Evolutionary conservation across 2,113 vertebrate species (phyloP).

Genomic region (Gobius niger): DNA sequence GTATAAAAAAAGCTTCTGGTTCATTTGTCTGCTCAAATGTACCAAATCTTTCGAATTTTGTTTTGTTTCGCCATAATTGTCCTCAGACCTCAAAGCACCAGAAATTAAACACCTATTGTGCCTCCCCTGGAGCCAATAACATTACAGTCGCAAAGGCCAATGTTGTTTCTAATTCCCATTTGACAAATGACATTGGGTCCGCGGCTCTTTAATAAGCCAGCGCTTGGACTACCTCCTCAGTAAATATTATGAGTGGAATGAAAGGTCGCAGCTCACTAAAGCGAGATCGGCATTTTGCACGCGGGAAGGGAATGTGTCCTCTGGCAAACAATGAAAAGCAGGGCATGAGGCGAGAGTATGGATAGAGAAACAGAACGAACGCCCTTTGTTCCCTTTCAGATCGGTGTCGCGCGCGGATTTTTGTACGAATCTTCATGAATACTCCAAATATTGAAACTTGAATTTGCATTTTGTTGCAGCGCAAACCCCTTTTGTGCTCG

Average conservation of each 20-base stretch:
- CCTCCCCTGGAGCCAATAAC: conserved; percentile 14
- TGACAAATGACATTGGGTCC: conserved; percentile 35
- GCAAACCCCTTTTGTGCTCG: no score
- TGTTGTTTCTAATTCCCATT: conserved; percentile 33
- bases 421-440: no score
- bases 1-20: neutral
- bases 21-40: no score
- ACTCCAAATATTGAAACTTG: no score
- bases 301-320: neutral
- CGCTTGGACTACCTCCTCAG: conserved; percentile 14
- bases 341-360: neutral
- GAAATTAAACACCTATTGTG: neutral
- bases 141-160: neutral
- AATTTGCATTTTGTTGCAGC: no score
- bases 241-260: conserved; percentile 43
- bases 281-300: conserved; percentile 28
- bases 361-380: neutral
- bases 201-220: conserved; percentile 34
- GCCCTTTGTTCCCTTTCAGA: no score
- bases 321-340: neutral
- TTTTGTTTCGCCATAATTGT: neutral
- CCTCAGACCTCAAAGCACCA: neutral
- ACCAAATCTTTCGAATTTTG: no score
- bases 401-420: no score
- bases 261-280: conserved; percentile 43